Evolutionary conservation across 1,140 invertebrate species (phyloP).

Genomic region (Meloidogyne chitwoodi): DNA sequence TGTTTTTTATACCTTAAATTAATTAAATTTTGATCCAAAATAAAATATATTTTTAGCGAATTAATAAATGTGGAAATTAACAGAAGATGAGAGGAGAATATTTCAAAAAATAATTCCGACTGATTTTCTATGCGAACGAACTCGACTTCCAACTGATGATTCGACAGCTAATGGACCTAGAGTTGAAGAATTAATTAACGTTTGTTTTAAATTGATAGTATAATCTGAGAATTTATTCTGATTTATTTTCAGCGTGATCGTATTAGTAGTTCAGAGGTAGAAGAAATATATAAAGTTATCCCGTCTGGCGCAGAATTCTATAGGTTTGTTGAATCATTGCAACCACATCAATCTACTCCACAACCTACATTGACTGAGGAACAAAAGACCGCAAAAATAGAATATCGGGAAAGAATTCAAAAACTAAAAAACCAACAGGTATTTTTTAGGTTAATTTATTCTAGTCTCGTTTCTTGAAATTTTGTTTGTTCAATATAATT

Average conservation of each 20-base stretch:
- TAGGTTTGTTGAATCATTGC: conserved; percentile 30
- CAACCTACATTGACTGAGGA: background rate
- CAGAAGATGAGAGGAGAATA: conserved; percentile 9
- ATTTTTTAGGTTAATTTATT: background rate
- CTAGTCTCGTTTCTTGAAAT: too few species aligned
- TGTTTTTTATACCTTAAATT: background rate
- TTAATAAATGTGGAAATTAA: conserved; percentile 12
- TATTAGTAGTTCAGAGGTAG: conserved; percentile 20
- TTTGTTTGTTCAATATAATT: too few species aligned
- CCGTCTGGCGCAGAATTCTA: conserved; percentile 30
- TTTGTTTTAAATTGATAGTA: background rate
- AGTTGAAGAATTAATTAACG: conserved; percentile 8
- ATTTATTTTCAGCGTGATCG: background rate
- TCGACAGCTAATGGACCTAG: background rate
- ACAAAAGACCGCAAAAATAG: conserved; percentile 9
- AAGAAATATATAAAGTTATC: conserved; percentile 20
- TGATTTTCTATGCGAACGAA: background rate
- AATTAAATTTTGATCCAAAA: background rate
- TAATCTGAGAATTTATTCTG: background rate
- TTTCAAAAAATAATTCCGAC: conserved; percentile 12
- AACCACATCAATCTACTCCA: background rate
- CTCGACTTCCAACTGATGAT: background rate
- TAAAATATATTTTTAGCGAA: background rate
- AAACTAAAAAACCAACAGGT: conserved; percentile 34
- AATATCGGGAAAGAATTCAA: conserved; percentile 27